A percentile compares a stretch with the other conserved stretches of the same genome.
These are phyloP conservation scores for Holacanthella duospinosa DNA, from an alignment of 2,888 invertebrate species.

Conservation along the genomic window DNA sequence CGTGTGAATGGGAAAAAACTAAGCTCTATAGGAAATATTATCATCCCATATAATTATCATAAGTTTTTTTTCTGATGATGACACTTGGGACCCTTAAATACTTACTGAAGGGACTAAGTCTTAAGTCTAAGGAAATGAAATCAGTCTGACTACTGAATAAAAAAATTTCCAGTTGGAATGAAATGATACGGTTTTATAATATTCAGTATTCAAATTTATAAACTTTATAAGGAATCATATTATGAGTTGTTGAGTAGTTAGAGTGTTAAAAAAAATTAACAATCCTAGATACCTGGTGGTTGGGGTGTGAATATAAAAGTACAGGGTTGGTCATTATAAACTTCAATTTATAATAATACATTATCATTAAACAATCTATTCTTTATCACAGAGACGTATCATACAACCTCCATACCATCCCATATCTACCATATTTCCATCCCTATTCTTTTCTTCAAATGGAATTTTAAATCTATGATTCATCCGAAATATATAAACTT, in stretches of 20 bases:
- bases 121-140: background rate
- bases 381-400: constrained; percentile 15
- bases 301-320: too few relatives aligned
- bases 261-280: too few relatives aligned
- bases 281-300: too few relatives aligned
- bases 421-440: background rate
- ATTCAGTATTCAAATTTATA: too few relatives aligned
- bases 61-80: background rate
- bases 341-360: constrained; percentile 37
- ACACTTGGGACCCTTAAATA: background rate
- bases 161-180: background rate
- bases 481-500: background rate
- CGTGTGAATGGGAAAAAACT: background rate
- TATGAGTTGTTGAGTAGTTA: too few relatives aligned
- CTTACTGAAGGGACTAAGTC: background rate
- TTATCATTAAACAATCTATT: constrained; percentile 38
- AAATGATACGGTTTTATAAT: background rate
- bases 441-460: background rate
- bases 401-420: background rate
- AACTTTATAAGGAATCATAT: too few relatives aligned
- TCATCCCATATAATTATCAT: background rate
- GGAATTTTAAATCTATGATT: background rate
- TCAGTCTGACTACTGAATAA: background rate
- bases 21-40: background rate
- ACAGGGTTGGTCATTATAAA: too few relatives aligned